Evolutionary conservation across 2,888 invertebrate genomes (phyloP).

Genomic region (Thysanoteuthis rhombus): DNA sequence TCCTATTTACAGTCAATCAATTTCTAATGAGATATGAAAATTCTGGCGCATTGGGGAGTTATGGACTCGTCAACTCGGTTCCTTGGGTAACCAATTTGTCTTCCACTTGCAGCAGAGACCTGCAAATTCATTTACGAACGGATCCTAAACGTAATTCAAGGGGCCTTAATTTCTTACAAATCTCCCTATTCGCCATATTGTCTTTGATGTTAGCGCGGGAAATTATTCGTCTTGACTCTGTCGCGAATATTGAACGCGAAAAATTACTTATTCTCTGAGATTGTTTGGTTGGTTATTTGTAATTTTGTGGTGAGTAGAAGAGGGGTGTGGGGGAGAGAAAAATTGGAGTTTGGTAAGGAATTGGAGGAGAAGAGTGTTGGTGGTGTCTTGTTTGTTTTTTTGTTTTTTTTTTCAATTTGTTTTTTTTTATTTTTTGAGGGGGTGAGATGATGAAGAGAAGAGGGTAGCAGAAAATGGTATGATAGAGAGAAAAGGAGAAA

Average conservation of each 20-base stretch:
- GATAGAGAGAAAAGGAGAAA: neutral
- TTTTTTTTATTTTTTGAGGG: neutral
- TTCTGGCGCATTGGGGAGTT: neutral
- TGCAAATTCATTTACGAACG: neutral
- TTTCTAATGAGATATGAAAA: constrained; percentile 12
- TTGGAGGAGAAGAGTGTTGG: neutral
- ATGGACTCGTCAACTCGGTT: neutral
- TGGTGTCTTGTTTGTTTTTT: neutral
- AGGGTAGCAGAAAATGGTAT: too few species aligned
- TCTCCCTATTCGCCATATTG: neutral
- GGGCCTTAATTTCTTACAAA: neutral
- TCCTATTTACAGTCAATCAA: constrained; percentile 12
- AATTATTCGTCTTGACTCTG: neutral
- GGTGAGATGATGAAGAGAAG: too few species aligned
- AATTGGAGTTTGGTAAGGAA: neutral
- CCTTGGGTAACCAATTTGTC: constrained; percentile 12
- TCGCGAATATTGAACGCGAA: neutral
- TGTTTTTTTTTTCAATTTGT: neutral
- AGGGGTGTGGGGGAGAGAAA: neutral
- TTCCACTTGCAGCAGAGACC: neutral
- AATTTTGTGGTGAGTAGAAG: neutral
- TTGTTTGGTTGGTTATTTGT: neutral
- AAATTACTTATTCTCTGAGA: constrained; percentile 1
- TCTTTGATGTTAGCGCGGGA: neutral
- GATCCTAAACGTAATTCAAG: neutral